Conservation (phyloP, 2,113 vertebrate genomes). For the Trinectes maculatus region DNA sequence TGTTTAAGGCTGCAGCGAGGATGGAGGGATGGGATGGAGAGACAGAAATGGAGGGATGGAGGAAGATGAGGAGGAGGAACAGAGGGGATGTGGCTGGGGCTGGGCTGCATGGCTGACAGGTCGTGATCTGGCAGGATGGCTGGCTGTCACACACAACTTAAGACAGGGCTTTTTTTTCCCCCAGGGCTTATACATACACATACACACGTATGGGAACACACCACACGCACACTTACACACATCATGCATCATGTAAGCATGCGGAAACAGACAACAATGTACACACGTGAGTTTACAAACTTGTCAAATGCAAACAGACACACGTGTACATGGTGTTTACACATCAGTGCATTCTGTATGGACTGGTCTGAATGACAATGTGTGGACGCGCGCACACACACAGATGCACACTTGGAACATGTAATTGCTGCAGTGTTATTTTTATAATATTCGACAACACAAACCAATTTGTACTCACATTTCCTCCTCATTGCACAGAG, state of each 20-base stretch:
- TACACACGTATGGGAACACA: conserved; percentile 18
- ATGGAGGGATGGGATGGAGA: conserved; percentile 45
- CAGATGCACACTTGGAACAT: background rate
- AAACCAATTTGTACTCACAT: background rate
- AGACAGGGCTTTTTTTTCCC: conserved; percentile 63
- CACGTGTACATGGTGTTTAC: conserved; percentile 6
- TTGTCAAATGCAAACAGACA: conserved; percentile 10
- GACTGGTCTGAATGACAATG: conserved; percentile 9
- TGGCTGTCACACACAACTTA: conserved; percentile 75
- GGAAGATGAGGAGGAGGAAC: conserved; percentile 30
- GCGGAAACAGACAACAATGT: conserved; percentile 36
- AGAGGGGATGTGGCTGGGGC: conserved; percentile 42
- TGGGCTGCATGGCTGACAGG: conserved; percentile 75
- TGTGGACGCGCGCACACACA: background rate
- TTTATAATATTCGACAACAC: background rate
- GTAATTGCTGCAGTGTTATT: conserved; percentile 13
- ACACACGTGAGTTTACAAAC: conserved; percentile 17
- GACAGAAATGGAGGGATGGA: conserved; percentile 21
- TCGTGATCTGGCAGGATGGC: conserved; percentile 78
- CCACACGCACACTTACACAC: conserved; percentile 32
- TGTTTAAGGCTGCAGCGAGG: conserved; percentile 73
- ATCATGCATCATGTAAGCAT: conserved; percentile 41
- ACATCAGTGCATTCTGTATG: conserved; percentile 15
- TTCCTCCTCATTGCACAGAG: conserved; percentile 3
- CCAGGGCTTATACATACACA: conserved; percentile 54